These are phyloP conservation scores for Cynoglossus semilaevis DNA, from an alignment of 2,113 vertebrate genomes.

Conservation along the genomic window DNA sequence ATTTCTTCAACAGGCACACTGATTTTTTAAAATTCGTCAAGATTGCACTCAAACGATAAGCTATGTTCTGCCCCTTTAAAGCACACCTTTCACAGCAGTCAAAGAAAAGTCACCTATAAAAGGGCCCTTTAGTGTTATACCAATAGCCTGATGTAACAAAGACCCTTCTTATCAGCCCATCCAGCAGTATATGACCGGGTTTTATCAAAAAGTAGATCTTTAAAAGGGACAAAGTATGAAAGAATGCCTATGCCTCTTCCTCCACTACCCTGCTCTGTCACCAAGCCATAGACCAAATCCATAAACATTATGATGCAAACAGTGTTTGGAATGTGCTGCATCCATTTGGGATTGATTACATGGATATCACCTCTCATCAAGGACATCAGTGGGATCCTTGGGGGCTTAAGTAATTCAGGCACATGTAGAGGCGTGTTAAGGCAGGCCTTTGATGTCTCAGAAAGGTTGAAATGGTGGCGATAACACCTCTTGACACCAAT, in stretches of 20 bases:
- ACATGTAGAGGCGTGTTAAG: constrained; percentile 58
- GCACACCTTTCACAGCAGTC: constrained; percentile 6
- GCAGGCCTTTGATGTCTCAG: constrained; percentile 58
- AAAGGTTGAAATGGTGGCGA: constrained; percentile 62
- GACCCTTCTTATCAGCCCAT: constrained; percentile 28
- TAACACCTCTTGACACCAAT: constrained; percentile 65
- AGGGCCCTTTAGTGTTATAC: constrained; percentile 37
- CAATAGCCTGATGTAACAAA: constrained; percentile 35
- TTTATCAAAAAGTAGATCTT: constrained; percentile 46
- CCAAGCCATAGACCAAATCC: constrained; percentile 38
- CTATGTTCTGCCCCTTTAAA: constrained; percentile 3
- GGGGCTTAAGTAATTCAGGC: constrained; percentile 52
- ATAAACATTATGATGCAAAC: constrained; percentile 50
- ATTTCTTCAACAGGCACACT: no score
- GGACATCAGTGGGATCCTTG: constrained; percentile 44
- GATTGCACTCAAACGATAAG: neutral
- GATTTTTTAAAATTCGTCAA: neutral
- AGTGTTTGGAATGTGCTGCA: constrained; percentile 30
- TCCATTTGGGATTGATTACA: constrained; percentile 58
- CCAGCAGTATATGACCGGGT: constrained; percentile 36
- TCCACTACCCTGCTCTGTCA: constrained; percentile 33
- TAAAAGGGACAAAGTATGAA: constrained; percentile 36
- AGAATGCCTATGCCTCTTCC: constrained; percentile 29
- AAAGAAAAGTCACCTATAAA: constrained; percentile 18
- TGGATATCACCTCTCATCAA: constrained; percentile 62